Evolutionary conservation across 2,888 invertebrate species (phyloP), one percentile per base, ranked within the genome.

Genomic region (Cephus pulcher): DNA sequence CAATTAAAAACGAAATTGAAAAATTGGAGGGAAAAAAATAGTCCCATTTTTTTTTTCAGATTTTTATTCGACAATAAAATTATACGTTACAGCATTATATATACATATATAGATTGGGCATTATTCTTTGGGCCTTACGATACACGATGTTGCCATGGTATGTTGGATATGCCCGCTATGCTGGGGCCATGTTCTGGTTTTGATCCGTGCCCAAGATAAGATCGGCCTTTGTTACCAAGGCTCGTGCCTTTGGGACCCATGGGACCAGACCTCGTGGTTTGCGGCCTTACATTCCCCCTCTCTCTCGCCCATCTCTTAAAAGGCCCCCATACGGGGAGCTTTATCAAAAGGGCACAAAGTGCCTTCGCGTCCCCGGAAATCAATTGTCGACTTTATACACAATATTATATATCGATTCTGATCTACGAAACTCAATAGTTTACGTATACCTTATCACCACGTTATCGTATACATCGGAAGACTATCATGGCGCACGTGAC

Each of bases 151-250:
- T 79, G 15, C 75, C 86, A 83, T 84, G 89, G 90, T 90, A 90
- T 90, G 90, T 88, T 85, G 89, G 89, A 89, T 90, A 90, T 90
- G 90, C 89, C 84, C 85, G 89, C 89, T 89, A 90, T 89, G 90
- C 89, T 85, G 88, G 88, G 89, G 85, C 89, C 89, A 89, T 90
- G 90, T 90, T 90, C 89, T 90, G 89, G 87, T 90, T 90, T 90
- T 90, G 90, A 90, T 90, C 88, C 89, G 89, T 90, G 87, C 84
- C 86, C 88, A 86, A 88, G 90, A 90, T 90, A 90, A 90, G 88
- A 87, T 90, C 88, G 88, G 88, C 88, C 90, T 90, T 90, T 90
- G 90, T 90, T 90, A 87, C 88, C 86, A 87, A 85, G 89, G 88
- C 89, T 88, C 88, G 90, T 89, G 89, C 88, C 89, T 89, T 86